phyloP scores from a whole-genome alignment of 2,888 invertebrate species.

The Ceraclea dissimilis region DNA sequence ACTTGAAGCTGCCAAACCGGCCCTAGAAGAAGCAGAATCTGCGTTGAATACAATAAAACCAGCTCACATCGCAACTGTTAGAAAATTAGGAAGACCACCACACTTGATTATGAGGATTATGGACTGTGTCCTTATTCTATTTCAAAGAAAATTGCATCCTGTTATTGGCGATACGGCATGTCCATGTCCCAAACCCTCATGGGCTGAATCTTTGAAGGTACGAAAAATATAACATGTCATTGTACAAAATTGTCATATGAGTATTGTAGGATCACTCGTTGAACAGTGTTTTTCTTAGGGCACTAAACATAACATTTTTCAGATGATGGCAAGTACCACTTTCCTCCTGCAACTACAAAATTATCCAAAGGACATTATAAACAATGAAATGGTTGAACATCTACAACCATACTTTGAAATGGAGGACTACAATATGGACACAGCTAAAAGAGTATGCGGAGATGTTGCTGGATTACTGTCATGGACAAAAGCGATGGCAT shows the following conservation, averaged over 20 bases:
- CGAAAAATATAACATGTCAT: conserved; percentile 1
- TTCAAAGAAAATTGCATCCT: conserved; percentile 81
- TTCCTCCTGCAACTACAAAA: conserved; percentile 87
- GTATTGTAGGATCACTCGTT: too few relatives aligned
- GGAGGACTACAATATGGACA: conserved; percentile 97
- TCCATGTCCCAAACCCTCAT: conserved; percentile 87
- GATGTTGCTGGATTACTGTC: conserved; percentile 92
- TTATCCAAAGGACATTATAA: conserved; percentile 93
- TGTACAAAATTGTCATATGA: background rate
- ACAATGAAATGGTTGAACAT: conserved; percentile 94
- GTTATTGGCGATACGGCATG: conserved; percentile 73
- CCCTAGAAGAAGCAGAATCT: conserved; percentile 89
- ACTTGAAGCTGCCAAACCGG: conserved; percentile 91
- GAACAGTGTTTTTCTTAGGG: too few relatives aligned
- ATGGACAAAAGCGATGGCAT: conserved; percentile 95
- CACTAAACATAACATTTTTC: conserved; percentile 22
- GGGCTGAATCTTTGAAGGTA: conserved; percentile 91
- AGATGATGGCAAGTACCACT: conserved; percentile 94
- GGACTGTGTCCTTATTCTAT: conserved; percentile 91
- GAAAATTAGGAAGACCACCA: conserved; percentile 91
- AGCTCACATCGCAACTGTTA: conserved; percentile 90
- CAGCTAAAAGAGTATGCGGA: conserved; percentile 90
- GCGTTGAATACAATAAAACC: conserved; percentile 95
- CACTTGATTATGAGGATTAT: conserved; percentile 97
- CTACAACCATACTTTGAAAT: conserved; percentile 86